Conservation (phyloP, 1,140 invertebrate genomes). For the Pomacea maculata region DNA sequence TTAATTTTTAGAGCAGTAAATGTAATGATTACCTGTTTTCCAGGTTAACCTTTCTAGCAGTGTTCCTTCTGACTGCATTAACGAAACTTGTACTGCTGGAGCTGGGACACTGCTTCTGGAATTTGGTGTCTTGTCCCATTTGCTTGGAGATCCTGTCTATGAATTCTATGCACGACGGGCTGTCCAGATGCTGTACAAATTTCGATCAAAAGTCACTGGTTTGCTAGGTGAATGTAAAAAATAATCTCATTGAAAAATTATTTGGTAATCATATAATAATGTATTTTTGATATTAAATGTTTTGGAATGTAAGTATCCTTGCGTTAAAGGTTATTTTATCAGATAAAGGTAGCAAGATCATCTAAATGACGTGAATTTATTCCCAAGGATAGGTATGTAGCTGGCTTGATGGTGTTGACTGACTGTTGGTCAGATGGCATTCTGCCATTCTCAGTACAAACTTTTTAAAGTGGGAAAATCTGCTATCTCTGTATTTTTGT, state of each 20-base stretch:
- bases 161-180: conserved; percentile 72
- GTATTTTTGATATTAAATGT: conserved; percentile 3
- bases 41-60: conserved; percentile 71
- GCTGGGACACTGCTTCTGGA: conserved; percentile 75
- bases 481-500: too few species aligned
- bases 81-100: conserved; percentile 76
- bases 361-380: too few species aligned
- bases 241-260: background rate
- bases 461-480: too few species aligned
- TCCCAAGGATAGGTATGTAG: too few species aligned
- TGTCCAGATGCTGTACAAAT: conserved; percentile 70
- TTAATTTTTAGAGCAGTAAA: too few species aligned
- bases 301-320: background rate
- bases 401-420: too few species aligned
- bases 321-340: too few species aligned
- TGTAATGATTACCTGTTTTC: too few species aligned
- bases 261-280: background rate
- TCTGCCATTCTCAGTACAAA: too few species aligned
- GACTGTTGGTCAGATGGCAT: too few species aligned
- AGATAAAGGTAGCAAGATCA: too few species aligned
- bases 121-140: conserved; percentile 73
- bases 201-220: conserved; percentile 72
- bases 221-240: conserved; percentile 68
- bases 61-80: conserved; percentile 68
- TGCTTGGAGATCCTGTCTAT: conserved; percentile 73